Percentiles rank a stretch among this genome's conserved stretches.
Evolutionary conservation across 1,140 invertebrate genomes (phyloP).

Genomic region (Cyclina sinensis): DNA sequence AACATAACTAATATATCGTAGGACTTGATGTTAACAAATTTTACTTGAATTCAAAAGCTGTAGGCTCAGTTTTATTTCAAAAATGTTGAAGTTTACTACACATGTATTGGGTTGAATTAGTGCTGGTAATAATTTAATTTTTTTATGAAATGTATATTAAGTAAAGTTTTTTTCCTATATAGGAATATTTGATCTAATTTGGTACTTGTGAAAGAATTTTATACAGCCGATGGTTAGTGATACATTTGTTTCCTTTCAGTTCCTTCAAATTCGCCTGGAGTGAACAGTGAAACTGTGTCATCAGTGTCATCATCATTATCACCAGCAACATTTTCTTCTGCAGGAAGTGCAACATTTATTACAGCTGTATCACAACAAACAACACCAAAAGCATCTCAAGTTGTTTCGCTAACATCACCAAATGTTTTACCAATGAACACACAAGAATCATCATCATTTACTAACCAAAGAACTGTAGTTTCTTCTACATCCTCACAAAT

Average conservation of each 20-base stretch:
- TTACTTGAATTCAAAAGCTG: no score
- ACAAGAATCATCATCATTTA: not conserved
- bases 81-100: no score
- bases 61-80: no score
- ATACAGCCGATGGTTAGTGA: not conserved
- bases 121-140: constrained; percentile 5
- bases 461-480: not conserved
- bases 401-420: not conserved
- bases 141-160: not conserved
- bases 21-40: no score
- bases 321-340: constrained; percentile 1
- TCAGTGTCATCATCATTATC: constrained; percentile 59
- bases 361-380: constrained; percentile 22
- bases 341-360: not conserved
- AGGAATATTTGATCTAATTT: not conserved
- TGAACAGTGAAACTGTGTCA: constrained; percentile 71
- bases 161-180: no score
- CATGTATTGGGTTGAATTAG: no score
- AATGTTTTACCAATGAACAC: not conserved
- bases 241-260: constrained; percentile 57
- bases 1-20: no score
- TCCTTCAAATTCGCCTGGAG: constrained; percentile 69
- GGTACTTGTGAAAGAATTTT: not conserved
- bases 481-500: constrained; percentile 10
- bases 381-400: not conserved